These are phyloP conservation scores for Geopemphigus sp. DNA, from an alignment of 1,140 invertebrate species.

Conservation along the genomic window DNA sequence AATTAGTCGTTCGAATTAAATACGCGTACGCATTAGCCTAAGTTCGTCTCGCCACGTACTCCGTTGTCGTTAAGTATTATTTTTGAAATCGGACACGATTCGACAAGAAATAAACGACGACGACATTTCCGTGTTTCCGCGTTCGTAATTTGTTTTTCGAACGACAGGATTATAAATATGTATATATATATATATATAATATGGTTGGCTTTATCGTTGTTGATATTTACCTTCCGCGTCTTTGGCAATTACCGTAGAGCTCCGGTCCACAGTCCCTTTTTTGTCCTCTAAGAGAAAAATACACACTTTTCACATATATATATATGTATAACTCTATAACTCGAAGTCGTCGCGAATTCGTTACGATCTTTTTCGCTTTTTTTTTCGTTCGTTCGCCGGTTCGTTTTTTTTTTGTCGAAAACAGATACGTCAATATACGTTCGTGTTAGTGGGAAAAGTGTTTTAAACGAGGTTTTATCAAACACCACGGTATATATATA, in stretches of 20 bases:
- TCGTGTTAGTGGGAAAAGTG: background rate
- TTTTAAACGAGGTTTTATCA: background rate
- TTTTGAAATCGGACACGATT: no score
- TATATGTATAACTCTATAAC: no score
- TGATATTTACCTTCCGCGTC: slow-evolving; percentile 77
- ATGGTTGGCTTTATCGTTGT: slow-evolving; percentile 38
- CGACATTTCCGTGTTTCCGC: slow-evolving; percentile 1
- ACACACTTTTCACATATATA: slow-evolving; percentile 44
- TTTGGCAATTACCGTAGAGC: slow-evolving; percentile 90
- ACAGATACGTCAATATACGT: background rate
- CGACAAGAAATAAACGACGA: no score
- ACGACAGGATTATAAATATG: background rate
- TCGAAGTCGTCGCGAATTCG: slow-evolving; percentile 15
- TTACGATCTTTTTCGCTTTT: slow-evolving; percentile 7
- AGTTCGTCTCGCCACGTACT: no score
- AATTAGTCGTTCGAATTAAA: no score
- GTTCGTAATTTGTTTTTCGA: slow-evolving; percentile 5
- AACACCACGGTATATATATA: slow-evolving; percentile 10
- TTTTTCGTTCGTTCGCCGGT: background rate
- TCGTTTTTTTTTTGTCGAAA: slow-evolving; percentile 21
- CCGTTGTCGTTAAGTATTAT: no score
- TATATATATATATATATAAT: no score
- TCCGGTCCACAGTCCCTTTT: slow-evolving; percentile 84
- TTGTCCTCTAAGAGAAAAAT: slow-evolving; percentile 68
- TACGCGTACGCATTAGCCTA: no score